Conservation (phyloP, 2,888 invertebrate species). For the Drosophila merina region DNA sequence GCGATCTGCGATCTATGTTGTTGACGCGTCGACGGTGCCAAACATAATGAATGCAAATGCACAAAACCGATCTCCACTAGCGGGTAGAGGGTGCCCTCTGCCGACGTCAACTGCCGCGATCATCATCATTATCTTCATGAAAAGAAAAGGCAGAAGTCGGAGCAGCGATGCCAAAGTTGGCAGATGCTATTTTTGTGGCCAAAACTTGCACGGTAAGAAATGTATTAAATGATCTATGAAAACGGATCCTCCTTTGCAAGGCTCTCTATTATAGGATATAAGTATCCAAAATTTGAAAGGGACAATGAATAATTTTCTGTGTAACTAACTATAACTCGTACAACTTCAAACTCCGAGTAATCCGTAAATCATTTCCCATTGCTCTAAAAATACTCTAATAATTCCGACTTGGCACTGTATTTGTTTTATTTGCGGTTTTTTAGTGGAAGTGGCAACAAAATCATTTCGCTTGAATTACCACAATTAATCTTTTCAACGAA, state of each 20-base stretch:
- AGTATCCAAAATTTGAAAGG: too few species aligned
- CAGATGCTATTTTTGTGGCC: slow-evolving; percentile 7
- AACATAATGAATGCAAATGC: slow-evolving; percentile 79
- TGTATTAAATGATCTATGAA: background rate
- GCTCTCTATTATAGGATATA: background rate
- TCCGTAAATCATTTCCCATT: slow-evolving; percentile 47
- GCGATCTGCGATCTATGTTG: slow-evolving; percentile 48
- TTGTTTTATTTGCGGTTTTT: slow-evolving; percentile 42
- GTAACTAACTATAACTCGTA: background rate
- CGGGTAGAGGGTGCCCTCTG: slow-evolving; percentile 48
- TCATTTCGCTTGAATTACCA: slow-evolving; percentile 40
- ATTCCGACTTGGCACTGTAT: slow-evolving; percentile 52
- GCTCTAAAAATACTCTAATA: slow-evolving; percentile 48
- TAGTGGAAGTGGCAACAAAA: slow-evolving; percentile 36
- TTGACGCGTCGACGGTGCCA: slow-evolving; percentile 73
- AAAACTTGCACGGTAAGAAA: background rate
- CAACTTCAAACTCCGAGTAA: slow-evolving; percentile 12
- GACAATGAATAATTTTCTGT: too few species aligned
- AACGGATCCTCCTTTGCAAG: background rate
- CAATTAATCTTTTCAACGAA: slow-evolving; percentile 52
- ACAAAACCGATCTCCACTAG: slow-evolving; percentile 65
- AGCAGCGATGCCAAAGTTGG: slow-evolving; percentile 1
- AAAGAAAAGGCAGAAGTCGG: slow-evolving; percentile 22
- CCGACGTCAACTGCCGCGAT: slow-evolving; percentile 26
- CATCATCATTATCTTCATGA: slow-evolving; percentile 37